These are phyloP conservation scores for Semnornis frantzii DNA, from an alignment of 2,113 vertebrate species.

Conservation along the genomic window DNA sequence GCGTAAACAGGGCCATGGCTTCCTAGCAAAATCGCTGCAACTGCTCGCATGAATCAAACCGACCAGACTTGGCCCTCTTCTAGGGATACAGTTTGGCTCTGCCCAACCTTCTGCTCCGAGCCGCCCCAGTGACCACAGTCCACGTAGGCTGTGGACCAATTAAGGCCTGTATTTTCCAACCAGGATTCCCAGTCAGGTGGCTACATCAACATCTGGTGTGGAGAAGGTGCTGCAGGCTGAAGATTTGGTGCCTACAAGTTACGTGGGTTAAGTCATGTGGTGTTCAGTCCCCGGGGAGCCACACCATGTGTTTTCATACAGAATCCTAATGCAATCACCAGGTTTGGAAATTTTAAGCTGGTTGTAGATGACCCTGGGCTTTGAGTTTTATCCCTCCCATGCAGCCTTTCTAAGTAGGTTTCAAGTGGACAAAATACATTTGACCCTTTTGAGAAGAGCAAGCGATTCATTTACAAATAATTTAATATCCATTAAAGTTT, in stretches of 20 bases:
- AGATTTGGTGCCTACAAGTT: background rate
- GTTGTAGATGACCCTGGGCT: conserved; percentile 40
- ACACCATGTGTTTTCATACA: background rate
- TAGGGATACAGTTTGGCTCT: background rate
- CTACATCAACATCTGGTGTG: background rate
- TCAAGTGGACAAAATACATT: conserved; percentile 37
- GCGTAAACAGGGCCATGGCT: background rate
- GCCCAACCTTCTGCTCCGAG: background rate
- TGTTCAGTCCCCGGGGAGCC: background rate
- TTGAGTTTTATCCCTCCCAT: conserved; percentile 44
- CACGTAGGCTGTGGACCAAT: background rate
- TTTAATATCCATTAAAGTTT: conserved; percentile 73
- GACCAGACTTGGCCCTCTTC: background rate
- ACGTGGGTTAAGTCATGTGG: background rate
- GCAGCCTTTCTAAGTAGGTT: conserved; percentile 55
- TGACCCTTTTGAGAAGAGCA: conserved; percentile 55
- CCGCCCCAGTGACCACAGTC: background rate
- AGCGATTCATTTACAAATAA: conserved; percentile 74
- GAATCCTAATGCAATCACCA: background rate
- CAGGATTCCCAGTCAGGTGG: background rate
- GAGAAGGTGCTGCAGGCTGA: background rate
- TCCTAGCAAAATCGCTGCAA: background rate
- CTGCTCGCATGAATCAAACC: background rate
- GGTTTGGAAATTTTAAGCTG: conserved; percentile 37
- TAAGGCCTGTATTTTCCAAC: background rate